These are phyloP conservation scores for Drosophila sp. DNA, from an alignment of 1,140 invertebrate genomes.

Conservation along the genomic window DNA sequence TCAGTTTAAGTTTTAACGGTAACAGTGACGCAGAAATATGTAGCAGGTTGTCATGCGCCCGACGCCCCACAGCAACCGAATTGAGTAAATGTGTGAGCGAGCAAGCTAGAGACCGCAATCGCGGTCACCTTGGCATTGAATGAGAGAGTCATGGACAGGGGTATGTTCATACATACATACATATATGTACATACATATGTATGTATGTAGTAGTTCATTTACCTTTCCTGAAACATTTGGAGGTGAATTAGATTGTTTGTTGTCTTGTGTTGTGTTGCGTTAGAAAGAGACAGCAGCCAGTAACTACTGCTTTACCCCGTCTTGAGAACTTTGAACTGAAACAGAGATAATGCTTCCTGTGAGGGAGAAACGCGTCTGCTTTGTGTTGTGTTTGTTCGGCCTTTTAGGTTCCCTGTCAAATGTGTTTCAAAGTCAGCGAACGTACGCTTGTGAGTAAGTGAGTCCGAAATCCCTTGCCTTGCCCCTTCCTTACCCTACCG, in stretches of 20 bases:
- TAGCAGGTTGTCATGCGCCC: conserved; percentile 42
- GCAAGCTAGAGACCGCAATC: conserved; percentile 11
- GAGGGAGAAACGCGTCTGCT: conserved; percentile 24
- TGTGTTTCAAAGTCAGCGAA: conserved; percentile 71
- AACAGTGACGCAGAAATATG: conserved; percentile 72
- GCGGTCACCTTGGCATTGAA: conserved; percentile 75
- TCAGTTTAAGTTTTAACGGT: conserved; percentile 83
- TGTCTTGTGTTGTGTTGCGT: conserved; percentile 31
- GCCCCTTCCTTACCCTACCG: conserved; percentile 10
- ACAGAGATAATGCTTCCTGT: conserved; percentile 27
- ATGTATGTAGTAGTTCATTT: conserved; percentile 58
- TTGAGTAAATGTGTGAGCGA: conserved; percentile 29
- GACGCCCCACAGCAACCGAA: background rate
- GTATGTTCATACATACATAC: conserved; percentile 23
- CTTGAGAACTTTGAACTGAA: conserved; percentile 12
- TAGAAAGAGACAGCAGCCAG: conserved; percentile 36
- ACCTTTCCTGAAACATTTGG: conserved; percentile 52
- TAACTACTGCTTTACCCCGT: conserved; percentile 16
- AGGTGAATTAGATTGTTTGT: conserved; percentile 61
- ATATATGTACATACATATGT: conserved; percentile 21
- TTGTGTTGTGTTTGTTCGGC: conserved; percentile 21
- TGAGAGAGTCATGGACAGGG: background rate
- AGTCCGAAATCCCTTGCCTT: conserved; percentile 27
- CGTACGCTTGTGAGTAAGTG: conserved; percentile 44
- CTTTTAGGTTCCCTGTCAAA: conserved; percentile 56